Evolutionary conservation across 1,140 invertebrate species (phyloP), one percentile per base, ranked within the genome.

Genomic region (Drosophila mauritiana): DNA sequence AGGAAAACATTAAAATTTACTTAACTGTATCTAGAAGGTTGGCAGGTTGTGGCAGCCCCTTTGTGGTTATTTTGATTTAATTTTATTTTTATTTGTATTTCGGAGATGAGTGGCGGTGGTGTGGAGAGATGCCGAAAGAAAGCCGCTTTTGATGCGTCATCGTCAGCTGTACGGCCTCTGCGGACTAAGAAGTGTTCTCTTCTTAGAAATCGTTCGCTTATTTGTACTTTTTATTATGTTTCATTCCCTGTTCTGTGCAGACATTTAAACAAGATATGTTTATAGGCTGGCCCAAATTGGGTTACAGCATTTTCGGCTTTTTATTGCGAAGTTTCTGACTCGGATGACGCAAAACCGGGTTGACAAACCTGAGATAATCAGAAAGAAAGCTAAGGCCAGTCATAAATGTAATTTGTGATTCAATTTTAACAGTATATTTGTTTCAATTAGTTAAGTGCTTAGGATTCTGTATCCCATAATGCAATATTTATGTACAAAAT

Each of bases 1-100:
- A 86, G 40, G 36, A 51, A 83, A 84, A 89, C 84, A 89, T 59
- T 46, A 72, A 78, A 89, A 68, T 90, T 80, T 89, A 89, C 84
- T 89, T 89, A 89, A 89, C 84, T 84, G 84, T 89, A 84, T 78
- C 77, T 89, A 88, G 77, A 84, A 83, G 76, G 72, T 55, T 83
- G 61, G 53, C 62, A 7, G 59, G 20, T 22, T 22, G n/a, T 83
- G 61, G 53, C 62, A 8, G 59, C 20, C 25, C 17, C 25, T 43
- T 11, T 65, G 34, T 74, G 54, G 67, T 46, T 52, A 31, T 68
- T 81, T 74, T 62, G 40, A 69, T 73, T 81, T 63, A 69, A 81
- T 64, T 73, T 62, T 64, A 67, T 56, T 70, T 64, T 62, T 64
- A 67, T 56, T 70, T 70, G 43, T 54, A 45, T 75, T 65, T 57